Conservation (phyloP, 1,140 invertebrate species). For the Stegodyphus dumicola region DNA sequence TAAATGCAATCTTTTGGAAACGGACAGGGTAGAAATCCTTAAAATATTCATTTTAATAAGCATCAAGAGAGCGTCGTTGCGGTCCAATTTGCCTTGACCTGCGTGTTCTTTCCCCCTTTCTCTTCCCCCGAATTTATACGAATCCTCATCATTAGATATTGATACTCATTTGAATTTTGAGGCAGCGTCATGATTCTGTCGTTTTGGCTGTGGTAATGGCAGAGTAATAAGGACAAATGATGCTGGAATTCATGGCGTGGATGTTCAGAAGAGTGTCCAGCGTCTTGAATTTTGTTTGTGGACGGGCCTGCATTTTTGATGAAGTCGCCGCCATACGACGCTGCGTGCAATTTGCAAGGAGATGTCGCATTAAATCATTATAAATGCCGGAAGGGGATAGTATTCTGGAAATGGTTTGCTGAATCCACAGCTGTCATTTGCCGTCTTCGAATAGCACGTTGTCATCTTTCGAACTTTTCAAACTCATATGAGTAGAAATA, state of each 20-base stretch:
- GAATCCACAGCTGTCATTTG: no score
- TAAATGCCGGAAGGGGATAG: no score
- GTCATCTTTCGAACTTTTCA: no score
- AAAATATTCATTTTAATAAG: constrained; percentile 59
- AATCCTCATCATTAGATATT: constrained; percentile 48
- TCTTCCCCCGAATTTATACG: constrained; percentile 16
- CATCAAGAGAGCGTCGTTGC: constrained; percentile 31
- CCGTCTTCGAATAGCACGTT: no score
- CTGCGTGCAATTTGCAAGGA: not conserved
- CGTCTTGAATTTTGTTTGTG: constrained; percentile 40
- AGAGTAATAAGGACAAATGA: constrained; percentile 41
- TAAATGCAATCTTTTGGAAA: constrained; percentile 27
- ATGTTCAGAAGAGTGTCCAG: not conserved
- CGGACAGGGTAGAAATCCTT: not conserved
- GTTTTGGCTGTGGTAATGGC: constrained; percentile 19
- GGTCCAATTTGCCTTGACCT: no score
- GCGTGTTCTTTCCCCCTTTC: not conserved
- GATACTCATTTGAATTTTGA: constrained; percentile 54
- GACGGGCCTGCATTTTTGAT: constrained; percentile 45
- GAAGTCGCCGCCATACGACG: not conserved
- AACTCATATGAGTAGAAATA: no score
- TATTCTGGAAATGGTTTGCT: no score
- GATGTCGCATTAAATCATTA: not conserved
- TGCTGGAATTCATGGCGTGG: not conserved
- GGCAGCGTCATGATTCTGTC: no score